Conservation (phyloP, 2,113 vertebrate species). For the Serinus canaria region DNA sequence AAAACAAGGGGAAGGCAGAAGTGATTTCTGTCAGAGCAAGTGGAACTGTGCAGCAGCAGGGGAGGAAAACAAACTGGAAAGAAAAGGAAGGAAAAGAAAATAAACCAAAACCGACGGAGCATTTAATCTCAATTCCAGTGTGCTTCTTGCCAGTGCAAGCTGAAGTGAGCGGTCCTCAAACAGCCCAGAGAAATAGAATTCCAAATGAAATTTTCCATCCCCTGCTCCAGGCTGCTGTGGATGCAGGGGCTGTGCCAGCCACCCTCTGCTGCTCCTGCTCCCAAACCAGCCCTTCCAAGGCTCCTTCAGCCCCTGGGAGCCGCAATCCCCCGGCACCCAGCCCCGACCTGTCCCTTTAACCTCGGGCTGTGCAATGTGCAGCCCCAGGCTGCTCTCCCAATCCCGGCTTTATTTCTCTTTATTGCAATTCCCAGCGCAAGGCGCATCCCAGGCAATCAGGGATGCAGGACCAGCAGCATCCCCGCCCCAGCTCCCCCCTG, state of each 20-base stretch:
- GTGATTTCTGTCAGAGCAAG: neutral
- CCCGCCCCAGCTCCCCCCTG: neutral
- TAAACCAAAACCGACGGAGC: neutral
- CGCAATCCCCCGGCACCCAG: neutral
- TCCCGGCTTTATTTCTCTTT: neutral
- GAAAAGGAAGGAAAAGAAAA: neutral
- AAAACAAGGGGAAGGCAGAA: neutral
- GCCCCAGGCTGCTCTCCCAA: neutral
- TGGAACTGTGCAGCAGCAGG: neutral
- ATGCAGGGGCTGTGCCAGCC: neutral
- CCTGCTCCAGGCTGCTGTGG: rapidly evolving
- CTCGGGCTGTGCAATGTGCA: rapidly evolving
- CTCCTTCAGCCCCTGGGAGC: neutral
- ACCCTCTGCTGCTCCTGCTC: neutral
- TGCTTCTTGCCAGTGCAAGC: neutral
- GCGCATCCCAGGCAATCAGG: neutral
- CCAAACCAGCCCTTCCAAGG: rapidly evolving
- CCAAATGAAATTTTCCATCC: neutral
- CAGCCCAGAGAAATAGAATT: neutral
- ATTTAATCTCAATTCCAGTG: neutral
- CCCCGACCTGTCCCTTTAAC: neutral
- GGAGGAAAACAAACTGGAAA: neutral
- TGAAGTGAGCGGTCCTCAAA: neutral
- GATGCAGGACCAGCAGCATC: neutral
- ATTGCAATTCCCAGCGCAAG: neutral